These are phyloP conservation scores for Sternarchorhynchus goeldii DNA, from an alignment of 2,797 vertebrate species.

Conservation along the genomic window DNA sequence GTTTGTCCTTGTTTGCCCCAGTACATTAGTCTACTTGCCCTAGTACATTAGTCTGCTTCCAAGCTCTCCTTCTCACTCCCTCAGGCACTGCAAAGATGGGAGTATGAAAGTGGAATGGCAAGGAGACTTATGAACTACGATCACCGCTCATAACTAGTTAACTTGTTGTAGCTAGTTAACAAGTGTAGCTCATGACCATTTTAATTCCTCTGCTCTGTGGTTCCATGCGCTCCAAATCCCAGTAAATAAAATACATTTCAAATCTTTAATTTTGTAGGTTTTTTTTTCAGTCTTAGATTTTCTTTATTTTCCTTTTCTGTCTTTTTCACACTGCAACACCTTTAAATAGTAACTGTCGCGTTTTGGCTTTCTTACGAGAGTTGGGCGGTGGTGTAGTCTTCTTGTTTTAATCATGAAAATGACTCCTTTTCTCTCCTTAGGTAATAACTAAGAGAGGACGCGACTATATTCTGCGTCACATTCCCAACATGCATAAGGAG, in stretches of 20 bases:
- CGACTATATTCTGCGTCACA: conserved; percentile 96
- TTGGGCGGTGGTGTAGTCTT: neutral
- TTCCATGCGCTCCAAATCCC: neutral
- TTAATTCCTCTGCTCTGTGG: neutral
- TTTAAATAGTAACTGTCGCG: no score
- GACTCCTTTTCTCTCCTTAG: conserved; percentile 63
- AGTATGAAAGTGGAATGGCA: neutral
- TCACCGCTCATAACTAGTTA: neutral
- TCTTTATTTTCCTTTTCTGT: neutral
- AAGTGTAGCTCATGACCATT: neutral
- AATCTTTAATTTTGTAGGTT: no score
- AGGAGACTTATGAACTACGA: no score
- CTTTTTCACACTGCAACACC: neutral
- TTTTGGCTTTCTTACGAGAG: no score
- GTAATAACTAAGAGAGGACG: conserved; percentile 92
- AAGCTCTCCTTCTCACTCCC: neutral
- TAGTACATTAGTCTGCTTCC: neutral
- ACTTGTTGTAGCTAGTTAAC: no score
- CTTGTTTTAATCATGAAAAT: neutral
- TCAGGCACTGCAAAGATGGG: neutral
- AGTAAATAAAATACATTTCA: neutral
- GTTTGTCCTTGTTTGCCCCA: no score
- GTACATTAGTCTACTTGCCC: no score
- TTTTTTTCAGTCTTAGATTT: neutral
- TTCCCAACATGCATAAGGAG: conserved; percentile 98